Evolutionary conservation across 2,113 vertebrate genomes (phyloP), one percentile per base, ranked within the genome.

Genomic region (Elachura formosa): DNA sequence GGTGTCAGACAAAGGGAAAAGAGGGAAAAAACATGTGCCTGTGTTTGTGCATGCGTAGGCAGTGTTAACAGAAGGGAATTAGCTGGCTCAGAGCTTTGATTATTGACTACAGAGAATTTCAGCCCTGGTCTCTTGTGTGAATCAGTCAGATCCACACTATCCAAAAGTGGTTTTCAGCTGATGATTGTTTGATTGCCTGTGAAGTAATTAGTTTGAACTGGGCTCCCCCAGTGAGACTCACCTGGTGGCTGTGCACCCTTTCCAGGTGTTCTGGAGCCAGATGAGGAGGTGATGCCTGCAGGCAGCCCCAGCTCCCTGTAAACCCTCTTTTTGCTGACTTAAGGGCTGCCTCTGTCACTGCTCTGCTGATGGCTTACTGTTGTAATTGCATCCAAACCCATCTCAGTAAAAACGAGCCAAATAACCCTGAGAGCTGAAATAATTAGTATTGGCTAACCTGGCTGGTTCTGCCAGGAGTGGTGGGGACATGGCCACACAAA

Each of bases 31-130:
- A 51, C 1, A 6, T 6, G 33, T 66, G 51, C 71, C 15, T 77
- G 63, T 28, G 48, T 46, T 45, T 46, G 61, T 24, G 43, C 62
- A 64, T 0, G 3, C 25, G 29, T 89, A 78, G 84, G 87, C 87
- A 87, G 55, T 62, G 89, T 38, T 92, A 87, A 62, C 80, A 89
- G 80, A 62, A 81, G 72, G 59, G 68, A 92, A 80, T 92, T 90
- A 80, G 68, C 77, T 84, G 68, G 41, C 89, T 77, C 43, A 78
- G 63, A 74, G 80, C 46, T 86, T 94, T 77, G 64, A 61, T 84
- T 93, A 73, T 83, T 1, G 3, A 58, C 77, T 74, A 59, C 19
- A 38, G 86, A 79, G 46, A 76, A 41, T 77, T 90, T 77, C 68
- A 71, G 58, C 71, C 76, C 45, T 52, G 18, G 18, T 64, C 73